Evolutionary conservation across 2,888 invertebrate species (phyloP), one percentile per base, ranked within the genome.

Genomic region (Caenorhabditis sp.): DNA sequence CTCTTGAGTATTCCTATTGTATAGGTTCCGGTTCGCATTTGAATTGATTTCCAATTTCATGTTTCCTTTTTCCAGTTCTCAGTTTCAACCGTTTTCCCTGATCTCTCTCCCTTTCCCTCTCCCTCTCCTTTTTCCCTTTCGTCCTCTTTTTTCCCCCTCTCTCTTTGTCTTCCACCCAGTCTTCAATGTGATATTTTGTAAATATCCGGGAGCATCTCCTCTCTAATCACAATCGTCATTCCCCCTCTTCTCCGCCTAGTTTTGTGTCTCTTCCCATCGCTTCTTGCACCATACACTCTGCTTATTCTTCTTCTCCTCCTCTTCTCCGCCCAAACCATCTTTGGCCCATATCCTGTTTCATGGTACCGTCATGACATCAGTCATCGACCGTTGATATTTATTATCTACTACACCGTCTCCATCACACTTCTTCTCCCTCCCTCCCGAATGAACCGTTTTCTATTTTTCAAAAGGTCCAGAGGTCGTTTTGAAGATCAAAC

Each of bases 161-260:
- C 40, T 64, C 55, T 40, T 28, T 58, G 13, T 22, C 24, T 53
- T 44, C 8, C 67, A 67, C 67, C 58, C 50, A 55, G 76, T 67
- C 61, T 65, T 60, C 76, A 76, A 58, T 76, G 76, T 76, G 76
- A 76, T 76, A 67, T 76, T 76, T 68, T 76, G 76, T 76, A 76
- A 76, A 76, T 76, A 76, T 76, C 67, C 67, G 76, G 67, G 76
- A 68, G 67, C 40, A 62, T 44, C 24, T 24, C 47, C 55, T 37
- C 26, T 22, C 28, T 26, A n/a, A n/a, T n/a, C n/a, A n/a, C n/a
- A n/a, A n/a, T 22, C 62, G 55, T 50, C 28, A 50, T 69, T 60
- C 60, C 24, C 9, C 15, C 20, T 32, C 58, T 44, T 15, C 32
- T 15, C 37, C 22, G n/a, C 50, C 20, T 58, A 53, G 50, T 58